Percentiles rank a stretch among this genome's conserved stretches.
phyloP scores from a whole-genome alignment of 2,113 vertebrate genomes.

The Cynopterus brachyotis region DNA sequence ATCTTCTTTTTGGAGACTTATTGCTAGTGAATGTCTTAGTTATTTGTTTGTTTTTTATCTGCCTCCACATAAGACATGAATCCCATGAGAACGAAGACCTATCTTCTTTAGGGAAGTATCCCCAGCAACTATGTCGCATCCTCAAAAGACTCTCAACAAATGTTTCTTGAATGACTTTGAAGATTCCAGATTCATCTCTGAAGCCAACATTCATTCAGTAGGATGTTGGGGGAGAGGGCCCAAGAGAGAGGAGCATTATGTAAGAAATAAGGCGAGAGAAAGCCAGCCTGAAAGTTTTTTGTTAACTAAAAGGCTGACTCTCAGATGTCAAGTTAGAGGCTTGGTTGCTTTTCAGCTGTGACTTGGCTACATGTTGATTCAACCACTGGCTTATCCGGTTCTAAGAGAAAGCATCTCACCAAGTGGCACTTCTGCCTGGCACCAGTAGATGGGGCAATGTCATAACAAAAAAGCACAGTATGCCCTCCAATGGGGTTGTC shows the following conservation, averaged over 20 bases:
- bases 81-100: background rate
- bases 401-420: background rate
- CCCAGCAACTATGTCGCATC: background rate
- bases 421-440: constrained; percentile 67
- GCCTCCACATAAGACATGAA: background rate
- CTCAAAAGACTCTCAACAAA: background rate
- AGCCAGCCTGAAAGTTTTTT: background rate
- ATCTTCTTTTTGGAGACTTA: background rate
- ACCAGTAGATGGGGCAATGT: constrained; percentile 80
- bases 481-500: background rate
- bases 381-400: background rate
- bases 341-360: background rate
- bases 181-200: background rate
- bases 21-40: background rate
- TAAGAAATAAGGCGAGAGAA: background rate
- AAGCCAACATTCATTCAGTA: background rate
- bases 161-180: constrained; percentile 25
- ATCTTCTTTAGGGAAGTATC: background rate
- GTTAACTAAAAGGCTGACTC: background rate
- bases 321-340: background rate
- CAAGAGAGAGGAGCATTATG: background rate
- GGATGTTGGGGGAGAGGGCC: background rate
- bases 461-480: constrained; percentile 24
- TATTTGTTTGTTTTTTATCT: background rate
- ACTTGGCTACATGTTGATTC: background rate